These are phyloP conservation scores for Aegotheles bennettii DNA, from an alignment of 2,113 vertebrate genomes.

Conservation along the genomic window DNA sequence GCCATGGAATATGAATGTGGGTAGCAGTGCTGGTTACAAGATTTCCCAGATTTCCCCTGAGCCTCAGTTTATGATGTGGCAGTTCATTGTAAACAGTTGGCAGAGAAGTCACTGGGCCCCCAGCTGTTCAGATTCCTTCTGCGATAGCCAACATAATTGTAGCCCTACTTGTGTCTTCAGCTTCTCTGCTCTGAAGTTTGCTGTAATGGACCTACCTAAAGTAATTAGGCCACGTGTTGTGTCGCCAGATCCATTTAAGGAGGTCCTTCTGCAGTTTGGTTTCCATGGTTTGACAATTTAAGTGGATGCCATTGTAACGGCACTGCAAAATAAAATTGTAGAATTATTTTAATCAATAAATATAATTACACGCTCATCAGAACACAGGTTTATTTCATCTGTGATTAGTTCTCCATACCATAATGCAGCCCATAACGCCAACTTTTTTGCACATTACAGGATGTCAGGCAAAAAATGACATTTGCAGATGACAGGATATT, in stretches of 20 bases:
- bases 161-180: background rate
- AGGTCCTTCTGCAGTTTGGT: background rate
- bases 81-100: background rate
- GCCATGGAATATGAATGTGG: fast-evolving
- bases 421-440: background rate
- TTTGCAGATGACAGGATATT: background rate
- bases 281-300: conserved; percentile 2
- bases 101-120: background rate
- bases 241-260: background rate
- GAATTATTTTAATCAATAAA: conserved; percentile 7
- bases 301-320: background rate
- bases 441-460: background rate
- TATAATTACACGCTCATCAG: background rate
- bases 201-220: conserved; percentile 9
- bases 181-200: background rate
- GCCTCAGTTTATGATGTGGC: background rate
- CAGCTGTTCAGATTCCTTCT: conserved; percentile 27
- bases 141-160: background rate
- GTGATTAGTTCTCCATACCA: background rate
- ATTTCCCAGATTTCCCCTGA: background rate
- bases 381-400: background rate
- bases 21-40: background rate
- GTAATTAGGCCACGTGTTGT: conserved; percentile 20
- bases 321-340: background rate
- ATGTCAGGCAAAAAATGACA: background rate